Base-by-base conservation (phyloP, 1,140 invertebrate species). In the Ectropis grisescens region DNA sequence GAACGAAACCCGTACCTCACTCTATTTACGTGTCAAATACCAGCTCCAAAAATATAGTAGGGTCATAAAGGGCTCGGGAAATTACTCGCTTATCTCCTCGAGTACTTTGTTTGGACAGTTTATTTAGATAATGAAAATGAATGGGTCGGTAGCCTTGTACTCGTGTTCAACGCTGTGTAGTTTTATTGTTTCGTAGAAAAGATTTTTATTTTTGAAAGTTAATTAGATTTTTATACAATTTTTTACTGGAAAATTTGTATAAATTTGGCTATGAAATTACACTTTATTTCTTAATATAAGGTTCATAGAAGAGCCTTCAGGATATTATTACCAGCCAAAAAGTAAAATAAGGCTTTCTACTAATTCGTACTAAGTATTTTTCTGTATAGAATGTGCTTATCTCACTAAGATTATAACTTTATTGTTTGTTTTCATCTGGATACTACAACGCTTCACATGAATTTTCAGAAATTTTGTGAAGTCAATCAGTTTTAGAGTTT, bases 121-220 rank as follows among this genome's bases (percentile, higher is more conserved):
- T 32, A 22, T 16, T 19, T 34, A 28, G 29, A 44, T 44, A 48
- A 53, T 48, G 38, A 33, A 40, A 41, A 49, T 46, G 15, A 34
- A 46, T 46, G 39, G 19, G 11, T 36, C 12, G n/a, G 12, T 36
- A n/a, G 15, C 13, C 29, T 22, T 4, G 4, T 22, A 22, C 9
- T 22, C 9, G 19, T 5, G 9, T 22, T 5, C 19, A 4, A 22
- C 4, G 9, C 19, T 22, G 4, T 22, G 4, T 4, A 4, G 19
- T 5, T 9, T 9, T 22, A 22, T 4, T 22, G 9, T 5, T 9
- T 22, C 4, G 19, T 5, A 22, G 4, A 22, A 5, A 5, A 22
- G 9, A 22, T 22, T 9, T 22, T 22, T 22, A 22, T 9, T 5
- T 22, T 9, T 22, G 4, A 5, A 22, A 22, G 4, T 9, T 22